Base-by-base conservation (phyloP, 2,113 vertebrate species). In the Danionella cerebrum region DNA sequence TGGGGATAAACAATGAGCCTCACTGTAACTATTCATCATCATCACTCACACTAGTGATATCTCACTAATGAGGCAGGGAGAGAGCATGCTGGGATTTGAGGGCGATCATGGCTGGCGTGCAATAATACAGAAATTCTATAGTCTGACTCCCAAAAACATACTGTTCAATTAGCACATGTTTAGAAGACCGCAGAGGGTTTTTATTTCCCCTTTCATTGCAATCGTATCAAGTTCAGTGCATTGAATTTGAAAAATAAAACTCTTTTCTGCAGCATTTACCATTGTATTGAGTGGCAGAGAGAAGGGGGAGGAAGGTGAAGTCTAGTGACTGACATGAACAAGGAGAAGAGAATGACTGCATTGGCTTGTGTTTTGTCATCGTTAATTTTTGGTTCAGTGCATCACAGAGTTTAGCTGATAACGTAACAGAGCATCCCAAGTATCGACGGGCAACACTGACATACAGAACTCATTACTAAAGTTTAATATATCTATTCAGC, bases 101-200 rank as follows among this genome's bases (percentile, higher is more conserved):
- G 52, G 42, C 45, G 13, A 16, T 18, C 24, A 63, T 19, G 14
- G 45, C 50, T 48, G 22, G 31, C n/a, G 27, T 57, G 21, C 45
- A 59, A 48, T 18, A 10, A n/a, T 50, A 33, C 55, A 52, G 19
- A 51, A 16, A 60, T 55, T 67, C 33, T 31, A n/a, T n/a, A 64
- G 31, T 41, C 48, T 18, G 58, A 29, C 39, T 69, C 44, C 60
- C 60, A 27, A 74, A 59, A 72, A 52, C n/a, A 11, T 33, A 52
- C 41, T 8, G 51, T 54, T 69, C 59, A 72, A 69, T 66, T 69
- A 72, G 33, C 44, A 42, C 66, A 48, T 35, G 42, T 53, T 70
- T 2, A 3, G 9, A 39, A 45, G 38, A 19, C 21, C 35, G 35
- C n/a, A 2, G 45, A 52, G 42, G 41, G 29, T 24, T 53, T 54